These are phyloP conservation scores for Eurois occulta DNA, from an alignment of 2,888 invertebrate genomes.

Conservation along the genomic window DNA sequence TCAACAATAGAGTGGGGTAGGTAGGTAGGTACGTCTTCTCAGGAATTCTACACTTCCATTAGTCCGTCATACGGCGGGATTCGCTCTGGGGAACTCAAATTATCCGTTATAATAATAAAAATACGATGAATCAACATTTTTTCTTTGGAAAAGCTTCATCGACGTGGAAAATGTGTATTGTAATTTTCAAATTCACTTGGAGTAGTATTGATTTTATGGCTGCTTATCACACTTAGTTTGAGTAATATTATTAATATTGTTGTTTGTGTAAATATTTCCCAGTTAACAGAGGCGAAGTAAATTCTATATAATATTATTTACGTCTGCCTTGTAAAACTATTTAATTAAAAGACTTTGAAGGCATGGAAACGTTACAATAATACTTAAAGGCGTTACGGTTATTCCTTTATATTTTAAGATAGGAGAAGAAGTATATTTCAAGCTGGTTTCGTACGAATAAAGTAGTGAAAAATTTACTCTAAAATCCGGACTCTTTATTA, in stretches of 20 bases:
- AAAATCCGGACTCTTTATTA: slow-evolving; percentile 29
- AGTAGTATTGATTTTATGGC: not conserved
- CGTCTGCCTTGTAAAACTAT: slow-evolving; percentile 2
- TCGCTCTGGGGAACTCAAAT: slow-evolving; percentile 28
- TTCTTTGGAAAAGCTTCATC: slow-evolving; percentile 42
- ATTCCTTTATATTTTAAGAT: slow-evolving; percentile 6
- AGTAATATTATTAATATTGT: not conserved
- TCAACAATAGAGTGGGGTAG: slow-evolving; percentile 39
- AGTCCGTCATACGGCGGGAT: slow-evolving; percentile 32
- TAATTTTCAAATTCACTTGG: slow-evolving; percentile 3
- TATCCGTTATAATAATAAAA: slow-evolving; percentile 48
- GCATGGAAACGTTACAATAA: not conserved
- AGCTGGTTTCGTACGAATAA: not conserved
- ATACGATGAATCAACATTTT: slow-evolving; percentile 58
- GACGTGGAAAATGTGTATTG: slow-evolving; percentile 23
- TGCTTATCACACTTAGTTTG: not conserved
- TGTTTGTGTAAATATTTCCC: not conserved
- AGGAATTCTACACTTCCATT: slow-evolving; percentile 57
- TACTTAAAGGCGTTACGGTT: not conserved
- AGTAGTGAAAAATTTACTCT: slow-evolving; percentile 5
- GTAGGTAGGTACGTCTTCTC: slow-evolving; percentile 25
- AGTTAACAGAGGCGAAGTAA: not conserved
- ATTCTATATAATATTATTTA: not conserved
- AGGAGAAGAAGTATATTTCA: not conserved
- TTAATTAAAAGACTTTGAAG: not conserved